Percentiles rank a stretch among this genome's conserved stretches.
These are phyloP conservation scores for Drosophila oshimai DNA, from an alignment of 1,140 invertebrate genomes.

Conservation along the genomic window DNA sequence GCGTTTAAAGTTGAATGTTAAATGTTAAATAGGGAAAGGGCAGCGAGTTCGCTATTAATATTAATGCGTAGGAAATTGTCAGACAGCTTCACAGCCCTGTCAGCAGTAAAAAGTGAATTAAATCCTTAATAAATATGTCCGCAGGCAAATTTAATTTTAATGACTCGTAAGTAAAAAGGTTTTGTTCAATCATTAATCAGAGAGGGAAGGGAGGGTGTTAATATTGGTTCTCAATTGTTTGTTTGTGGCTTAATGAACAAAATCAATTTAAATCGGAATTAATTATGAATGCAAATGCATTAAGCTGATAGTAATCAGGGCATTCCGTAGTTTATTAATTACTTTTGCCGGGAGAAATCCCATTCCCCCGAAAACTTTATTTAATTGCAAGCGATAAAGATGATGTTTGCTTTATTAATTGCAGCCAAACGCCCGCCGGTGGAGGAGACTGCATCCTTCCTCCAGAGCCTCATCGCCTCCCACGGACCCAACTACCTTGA, in stretches of 20 bases:
- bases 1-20: conserved; percentile 3
- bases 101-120: conserved; percentile 1
- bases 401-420: conserved; percentile 28
- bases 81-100: neutral
- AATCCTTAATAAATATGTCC: neutral
- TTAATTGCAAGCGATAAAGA: conserved; percentile 31
- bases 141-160: conserved; percentile 12
- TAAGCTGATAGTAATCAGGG: conserved; percentile 9
- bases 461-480: conserved; percentile 95
- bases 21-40: neutral
- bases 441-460: conserved; percentile 96
- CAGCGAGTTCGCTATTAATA: conserved; percentile 23
- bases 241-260: conserved; percentile 34
- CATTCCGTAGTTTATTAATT: conserved; percentile 22
- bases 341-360: neutral
- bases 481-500: conserved; percentile 98
- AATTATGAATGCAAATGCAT: conserved; percentile 32
- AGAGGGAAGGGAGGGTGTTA: too few relatives aligned
- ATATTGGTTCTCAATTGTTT: neutral
- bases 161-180: conserved; percentile 13
- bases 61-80: conserved; percentile 38
- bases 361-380: neutral
- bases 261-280: conserved; percentile 37
- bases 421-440: conserved; percentile 97
- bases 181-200: conserved; percentile 8